A percentile compares a stretch with the other conserved stretches of the same genome.
phyloP scores from a whole-genome alignment of 2,797 vertebrate species.

The Chloroceryle amazona region DNA sequence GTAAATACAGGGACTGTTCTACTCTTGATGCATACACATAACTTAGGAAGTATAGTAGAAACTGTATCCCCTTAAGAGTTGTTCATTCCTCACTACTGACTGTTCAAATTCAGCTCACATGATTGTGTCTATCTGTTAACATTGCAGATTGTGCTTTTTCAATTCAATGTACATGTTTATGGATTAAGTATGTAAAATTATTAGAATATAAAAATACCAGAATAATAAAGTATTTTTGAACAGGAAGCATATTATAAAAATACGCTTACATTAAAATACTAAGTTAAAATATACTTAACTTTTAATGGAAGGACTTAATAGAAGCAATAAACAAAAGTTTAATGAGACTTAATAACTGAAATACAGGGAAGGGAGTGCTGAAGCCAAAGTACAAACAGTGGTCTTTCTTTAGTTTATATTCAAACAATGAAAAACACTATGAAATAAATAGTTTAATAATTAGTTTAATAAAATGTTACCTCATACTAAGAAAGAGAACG shows the following conservation, averaged over 20 bases:
- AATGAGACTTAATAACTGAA: background rate
- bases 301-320: background rate
- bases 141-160: background rate
- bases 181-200: background rate
- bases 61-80: background rate
- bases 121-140: background rate
- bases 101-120: background rate
- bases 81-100: background rate
- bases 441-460: background rate
- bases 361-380: background rate
- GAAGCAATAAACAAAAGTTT: background rate
- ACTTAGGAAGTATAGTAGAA: background rate
- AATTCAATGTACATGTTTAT: background rate
- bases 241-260: background rate
- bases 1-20: background rate
- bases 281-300: background rate
- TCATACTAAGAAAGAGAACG: background rate
- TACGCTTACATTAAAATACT: no score
- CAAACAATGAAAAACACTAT: background rate
- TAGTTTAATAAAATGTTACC: no score
- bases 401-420: background rate
- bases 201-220: background rate
- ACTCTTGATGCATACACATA: background rate
- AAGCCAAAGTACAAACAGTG: background rate
- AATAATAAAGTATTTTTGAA: background rate